Evolutionary conservation across 2,797 vertebrate species (phyloP).

Genomic region (Acestrorhynchus altus): DNA sequence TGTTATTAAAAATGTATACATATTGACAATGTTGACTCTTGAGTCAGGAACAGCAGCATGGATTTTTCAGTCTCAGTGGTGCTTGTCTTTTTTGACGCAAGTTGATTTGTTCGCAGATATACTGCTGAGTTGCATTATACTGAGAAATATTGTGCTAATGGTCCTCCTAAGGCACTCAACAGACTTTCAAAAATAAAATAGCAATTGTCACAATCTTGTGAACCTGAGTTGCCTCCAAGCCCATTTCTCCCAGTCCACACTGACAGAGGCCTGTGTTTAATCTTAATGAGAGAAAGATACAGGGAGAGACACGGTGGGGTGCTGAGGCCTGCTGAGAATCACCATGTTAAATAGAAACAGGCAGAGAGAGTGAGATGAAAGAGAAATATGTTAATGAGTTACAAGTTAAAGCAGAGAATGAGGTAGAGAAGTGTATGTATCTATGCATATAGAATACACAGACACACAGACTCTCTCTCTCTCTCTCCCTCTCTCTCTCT

Average conservation of each 20-base stretch:
- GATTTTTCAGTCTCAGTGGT: constrained; percentile 28
- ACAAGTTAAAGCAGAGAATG: background rate
- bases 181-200: constrained; percentile 50
- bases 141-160: constrained; percentile 48
- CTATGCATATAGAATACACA: too few relatives aligned
- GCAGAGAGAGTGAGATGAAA: constrained; percentile 2
- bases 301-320: constrained; percentile 40
- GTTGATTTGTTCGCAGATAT: constrained; percentile 47
- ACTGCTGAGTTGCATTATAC: constrained; percentile 47
- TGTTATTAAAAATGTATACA: background rate
- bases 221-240: constrained; percentile 48
- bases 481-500: too few relatives aligned
- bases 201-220: constrained; percentile 58
- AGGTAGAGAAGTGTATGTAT: background rate
- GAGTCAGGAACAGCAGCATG: constrained; percentile 38
- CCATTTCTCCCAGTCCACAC: constrained; percentile 40
- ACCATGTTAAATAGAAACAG: constrained; percentile 27
- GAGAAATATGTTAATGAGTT: constrained; percentile 18
- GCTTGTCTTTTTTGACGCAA: constrained; percentile 32
- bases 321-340: constrained; percentile 47
- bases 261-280: constrained; percentile 48
- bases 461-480: too few relatives aligned
- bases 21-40: constrained; percentile 17
- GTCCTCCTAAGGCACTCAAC: constrained; percentile 42
- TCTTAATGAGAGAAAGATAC: constrained; percentile 54